Conservation (phyloP, 53 echinoderm and acorn worm species). For the Mesocentrotus franciscanus region DNA sequence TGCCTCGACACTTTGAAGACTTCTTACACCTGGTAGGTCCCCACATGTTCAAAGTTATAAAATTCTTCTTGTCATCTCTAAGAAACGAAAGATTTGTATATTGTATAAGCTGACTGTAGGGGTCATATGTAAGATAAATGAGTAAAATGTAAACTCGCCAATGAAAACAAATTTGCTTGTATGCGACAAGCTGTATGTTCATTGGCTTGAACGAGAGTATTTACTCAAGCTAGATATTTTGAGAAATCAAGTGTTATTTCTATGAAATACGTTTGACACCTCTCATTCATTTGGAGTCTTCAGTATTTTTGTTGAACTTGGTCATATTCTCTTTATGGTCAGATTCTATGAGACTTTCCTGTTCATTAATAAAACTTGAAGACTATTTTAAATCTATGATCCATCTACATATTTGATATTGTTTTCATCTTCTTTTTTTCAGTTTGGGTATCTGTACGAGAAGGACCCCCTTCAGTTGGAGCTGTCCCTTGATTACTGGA, state of each 20-base stretch:
- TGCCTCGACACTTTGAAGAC: constrained; percentile 91
- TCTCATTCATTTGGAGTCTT: background rate
- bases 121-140: too few species aligned
- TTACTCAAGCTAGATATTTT: too few species aligned
- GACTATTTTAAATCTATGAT: too few species aligned
- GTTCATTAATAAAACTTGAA: background rate
- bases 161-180: too few species aligned
- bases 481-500: constrained; percentile 88
- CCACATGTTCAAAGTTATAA: background rate
- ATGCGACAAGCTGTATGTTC: too few species aligned
- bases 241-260: too few species aligned
- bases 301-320: background rate
- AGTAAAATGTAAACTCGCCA: too few species aligned
- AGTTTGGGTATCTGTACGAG: constrained; percentile 82
- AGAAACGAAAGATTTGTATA: background rate
- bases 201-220: too few species aligned
- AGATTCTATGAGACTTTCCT: background rate
- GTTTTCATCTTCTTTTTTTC: background rate
- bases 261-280: too few species aligned
- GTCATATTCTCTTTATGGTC: too few species aligned
- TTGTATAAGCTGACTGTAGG: background rate
- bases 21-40: constrained; percentile 91
- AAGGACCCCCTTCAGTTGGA: constrained; percentile 81
- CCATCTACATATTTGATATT: background rate
- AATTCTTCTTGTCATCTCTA: background rate